Evolutionary conservation across 2,797 vertebrate species (phyloP).

Genomic region (Aphelocoma californica): DNA sequence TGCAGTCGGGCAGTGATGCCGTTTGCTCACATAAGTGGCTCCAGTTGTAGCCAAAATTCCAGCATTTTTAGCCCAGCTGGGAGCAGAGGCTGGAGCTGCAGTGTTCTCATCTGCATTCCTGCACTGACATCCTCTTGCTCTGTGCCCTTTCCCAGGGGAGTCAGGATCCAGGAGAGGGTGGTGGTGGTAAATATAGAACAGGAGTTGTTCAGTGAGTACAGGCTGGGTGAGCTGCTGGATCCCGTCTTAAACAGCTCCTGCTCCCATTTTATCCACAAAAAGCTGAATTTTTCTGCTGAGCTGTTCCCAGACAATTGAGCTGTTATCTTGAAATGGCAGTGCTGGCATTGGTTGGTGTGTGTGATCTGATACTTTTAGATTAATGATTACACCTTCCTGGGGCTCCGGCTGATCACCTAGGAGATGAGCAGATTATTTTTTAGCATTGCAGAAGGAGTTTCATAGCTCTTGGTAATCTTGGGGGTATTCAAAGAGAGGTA

Average conservation of each 20-base stretch:
- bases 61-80: neutral
- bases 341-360: neutral
- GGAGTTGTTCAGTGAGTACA: neutral
- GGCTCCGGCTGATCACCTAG: neutral
- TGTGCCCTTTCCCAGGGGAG: neutral
- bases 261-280: neutral
- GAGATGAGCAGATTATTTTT: neutral
- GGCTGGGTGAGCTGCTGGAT: neutral
- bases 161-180: neutral
- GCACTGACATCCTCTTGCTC: neutral
- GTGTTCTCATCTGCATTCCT: neutral
- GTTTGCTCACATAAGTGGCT: neutral
- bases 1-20: rapidly evolving
- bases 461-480: neutral
- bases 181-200: neutral
- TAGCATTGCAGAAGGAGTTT: neutral
- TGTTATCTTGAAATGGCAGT: neutral
- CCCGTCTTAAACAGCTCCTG: neutral
- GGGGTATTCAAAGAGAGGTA: neutral
- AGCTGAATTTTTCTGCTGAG: neutral
- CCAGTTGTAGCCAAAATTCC: neutral
- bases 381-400: neutral
- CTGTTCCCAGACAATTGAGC: neutral
- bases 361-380: neutral
- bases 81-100: neutral